phyloP scores from a whole-genome alignment of 2,113 vertebrate species.

The Rutilus rutilus region DNA sequence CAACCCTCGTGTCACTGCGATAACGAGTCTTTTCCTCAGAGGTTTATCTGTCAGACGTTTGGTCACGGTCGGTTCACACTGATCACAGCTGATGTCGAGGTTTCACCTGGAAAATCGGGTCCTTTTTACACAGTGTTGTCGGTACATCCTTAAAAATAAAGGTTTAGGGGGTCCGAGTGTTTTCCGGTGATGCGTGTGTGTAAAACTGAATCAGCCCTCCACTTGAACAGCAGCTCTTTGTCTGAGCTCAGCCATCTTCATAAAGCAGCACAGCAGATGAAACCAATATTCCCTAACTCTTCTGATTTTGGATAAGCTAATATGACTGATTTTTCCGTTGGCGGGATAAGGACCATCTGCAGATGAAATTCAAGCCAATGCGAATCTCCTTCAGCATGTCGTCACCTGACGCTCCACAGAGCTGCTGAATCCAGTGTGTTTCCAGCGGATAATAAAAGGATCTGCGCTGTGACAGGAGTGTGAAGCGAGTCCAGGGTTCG shows the following conservation, averaged over 20 bases:
- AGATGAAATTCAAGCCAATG: background rate
- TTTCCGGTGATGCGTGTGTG: too few species aligned
- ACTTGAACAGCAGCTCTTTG: background rate
- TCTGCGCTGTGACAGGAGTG: slow-evolving; percentile 27
- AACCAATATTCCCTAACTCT: background rate
- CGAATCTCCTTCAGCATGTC: background rate
- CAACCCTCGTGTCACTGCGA: slow-evolving; percentile 23
- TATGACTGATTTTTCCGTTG: slow-evolving; percentile 4
- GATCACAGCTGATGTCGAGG: background rate
- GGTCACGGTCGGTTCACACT: background rate
- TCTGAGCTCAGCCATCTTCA: background rate
- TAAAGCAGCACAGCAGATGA: background rate
- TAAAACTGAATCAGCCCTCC: too few species aligned
- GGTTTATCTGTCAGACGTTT: slow-evolving; percentile 48
- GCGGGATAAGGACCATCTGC: background rate
- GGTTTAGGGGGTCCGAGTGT: too few species aligned
- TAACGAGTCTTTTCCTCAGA: slow-evolving; percentile 38
- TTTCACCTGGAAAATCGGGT: background rate
- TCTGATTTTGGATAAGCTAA: background rate
- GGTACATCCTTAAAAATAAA: too few species aligned
- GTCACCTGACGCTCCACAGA: background rate
- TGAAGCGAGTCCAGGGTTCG: background rate
- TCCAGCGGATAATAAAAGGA: slow-evolving; percentile 20
- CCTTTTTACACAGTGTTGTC: background rate
- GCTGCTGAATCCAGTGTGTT: background rate